phyloP scores from a whole-genome alignment of 2,888 invertebrate species.

The Microctonus aethiopoides region DNA sequence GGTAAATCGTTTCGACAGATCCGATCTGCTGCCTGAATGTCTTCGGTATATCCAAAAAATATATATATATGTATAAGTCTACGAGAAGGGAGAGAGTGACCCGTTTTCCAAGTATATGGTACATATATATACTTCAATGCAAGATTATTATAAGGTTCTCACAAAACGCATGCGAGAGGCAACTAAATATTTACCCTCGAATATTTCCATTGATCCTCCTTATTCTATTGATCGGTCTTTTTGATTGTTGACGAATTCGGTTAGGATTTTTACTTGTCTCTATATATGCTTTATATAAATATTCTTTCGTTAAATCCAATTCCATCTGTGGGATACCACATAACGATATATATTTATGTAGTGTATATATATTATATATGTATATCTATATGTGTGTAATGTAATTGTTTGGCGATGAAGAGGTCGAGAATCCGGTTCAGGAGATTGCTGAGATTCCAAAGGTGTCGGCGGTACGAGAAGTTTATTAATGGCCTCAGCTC shows the following conservation, averaged over 20 bases:
- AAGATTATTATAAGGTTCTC: background rate
- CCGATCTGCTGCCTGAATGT: conserved; percentile 46
- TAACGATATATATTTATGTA: too few relatives aligned
- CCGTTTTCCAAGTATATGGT: conserved; percentile 8
- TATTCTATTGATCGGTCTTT: conserved; percentile 6
- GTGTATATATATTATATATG: background rate
- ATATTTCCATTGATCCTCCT: conserved; percentile 14
- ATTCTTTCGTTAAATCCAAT: background rate
- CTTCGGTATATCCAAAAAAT: conserved; percentile 11
- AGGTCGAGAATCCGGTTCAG: conserved; percentile 33
- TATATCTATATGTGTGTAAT: background rate
- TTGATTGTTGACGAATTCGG: background rate
- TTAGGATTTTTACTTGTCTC: background rate
- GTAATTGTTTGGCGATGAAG: conserved; percentile 7
- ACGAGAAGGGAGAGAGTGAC: background rate
- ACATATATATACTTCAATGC: background rate
- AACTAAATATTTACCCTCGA: conserved; percentile 29
- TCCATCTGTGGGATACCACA: background rate
- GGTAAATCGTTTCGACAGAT: conserved; percentile 58
- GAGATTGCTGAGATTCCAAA: conserved; percentile 36
- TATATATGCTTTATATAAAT: background rate
- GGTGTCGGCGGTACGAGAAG: conserved; percentile 37
- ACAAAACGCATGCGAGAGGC: background rate
- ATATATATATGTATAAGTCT: background rate
- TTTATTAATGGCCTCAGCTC: conserved; percentile 50